These are phyloP conservation scores for Apodemus speciosus DNA, from an alignment of 2,113 vertebrate species.

Conservation along the genomic window DNA sequence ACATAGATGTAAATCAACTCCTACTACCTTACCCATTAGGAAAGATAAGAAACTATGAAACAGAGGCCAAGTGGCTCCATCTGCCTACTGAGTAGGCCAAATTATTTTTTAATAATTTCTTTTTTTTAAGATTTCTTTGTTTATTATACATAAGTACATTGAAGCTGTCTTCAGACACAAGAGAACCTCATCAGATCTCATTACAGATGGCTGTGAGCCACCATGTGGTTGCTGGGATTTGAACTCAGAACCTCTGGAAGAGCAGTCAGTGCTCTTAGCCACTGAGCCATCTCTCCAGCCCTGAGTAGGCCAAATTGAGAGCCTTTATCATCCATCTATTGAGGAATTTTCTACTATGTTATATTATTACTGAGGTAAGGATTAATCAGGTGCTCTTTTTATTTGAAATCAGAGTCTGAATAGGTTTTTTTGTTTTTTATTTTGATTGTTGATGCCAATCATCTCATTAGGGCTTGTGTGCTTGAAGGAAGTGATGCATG, in stretches of 20 bases:
- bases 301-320: not conserved
- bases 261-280: too few species aligned
- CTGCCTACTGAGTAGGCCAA: not conserved
- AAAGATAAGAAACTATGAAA: constrained; percentile 1
- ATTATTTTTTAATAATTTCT: too few species aligned
- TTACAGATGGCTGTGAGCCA: too few species aligned
- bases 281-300: too few species aligned
- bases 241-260: too few species aligned
- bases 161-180: too few species aligned
- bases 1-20: constrained; percentile 10
- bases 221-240: too few species aligned
- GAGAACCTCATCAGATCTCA: too few species aligned
- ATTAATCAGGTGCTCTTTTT: constrained; percentile 25
- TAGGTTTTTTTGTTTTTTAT: not conserved
- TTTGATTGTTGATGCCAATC: not conserved
- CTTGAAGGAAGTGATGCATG: not conserved
- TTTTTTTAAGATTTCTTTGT: too few species aligned
- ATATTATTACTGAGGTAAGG: not conserved
- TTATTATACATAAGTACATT: too few species aligned
- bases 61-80: not conserved
- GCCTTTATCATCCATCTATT: not conserved
- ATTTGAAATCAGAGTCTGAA: not conserved
- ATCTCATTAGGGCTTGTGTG: not conserved
- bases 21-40: not conserved
- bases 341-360: not conserved